Percentiles rank a stretch among this genome's conserved stretches.
These are phyloP conservation scores for Lates calcarifer DNA, from an alignment of 2,113 vertebrate genomes.

Conservation along the genomic window DNA sequence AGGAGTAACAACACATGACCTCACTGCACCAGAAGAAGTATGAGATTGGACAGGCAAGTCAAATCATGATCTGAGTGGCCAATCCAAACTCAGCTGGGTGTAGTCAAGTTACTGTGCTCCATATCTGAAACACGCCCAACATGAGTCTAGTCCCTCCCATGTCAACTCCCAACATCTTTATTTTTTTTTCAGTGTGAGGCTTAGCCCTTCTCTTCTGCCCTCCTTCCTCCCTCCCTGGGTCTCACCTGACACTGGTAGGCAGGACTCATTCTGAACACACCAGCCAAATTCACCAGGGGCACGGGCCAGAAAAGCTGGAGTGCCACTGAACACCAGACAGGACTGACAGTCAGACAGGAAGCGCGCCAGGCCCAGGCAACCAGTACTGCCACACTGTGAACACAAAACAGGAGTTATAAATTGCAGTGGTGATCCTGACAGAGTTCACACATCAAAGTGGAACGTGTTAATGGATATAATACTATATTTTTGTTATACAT, in stretches of 20 bases:
- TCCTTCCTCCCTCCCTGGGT: constrained; percentile 74
- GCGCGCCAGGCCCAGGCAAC: constrained; percentile 91
- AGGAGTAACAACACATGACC: constrained; percentile 55
- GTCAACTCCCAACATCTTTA: constrained; percentile 62
- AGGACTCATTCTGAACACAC: constrained; percentile 95
- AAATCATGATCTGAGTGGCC: constrained; percentile 51
- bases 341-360: constrained; percentile 93
- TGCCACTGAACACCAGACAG: constrained; percentile 90
- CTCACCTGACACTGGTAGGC: constrained; percentile 92
- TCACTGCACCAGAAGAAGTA: constrained; percentile 32
- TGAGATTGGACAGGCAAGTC: constrained; percentile 53
- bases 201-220: constrained; percentile 42
- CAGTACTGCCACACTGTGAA: constrained; percentile 89
- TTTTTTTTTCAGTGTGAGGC: constrained; percentile 18
- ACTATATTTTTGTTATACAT: background rate
- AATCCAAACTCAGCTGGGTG: constrained; percentile 49
- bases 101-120: constrained; percentile 57
- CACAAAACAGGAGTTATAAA: constrained; percentile 1
- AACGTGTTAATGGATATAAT: background rate
- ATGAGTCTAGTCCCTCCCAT: constrained; percentile 65
- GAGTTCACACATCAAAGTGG: background rate
- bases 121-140: constrained; percentile 51
- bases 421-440: background rate
- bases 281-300: constrained; percentile 90
- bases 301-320: constrained; percentile 78